These are phyloP conservation scores for Eleutherodactylus coqui DNA, from an alignment of 2,797 vertebrate genomes.

Conservation along the genomic window DNA sequence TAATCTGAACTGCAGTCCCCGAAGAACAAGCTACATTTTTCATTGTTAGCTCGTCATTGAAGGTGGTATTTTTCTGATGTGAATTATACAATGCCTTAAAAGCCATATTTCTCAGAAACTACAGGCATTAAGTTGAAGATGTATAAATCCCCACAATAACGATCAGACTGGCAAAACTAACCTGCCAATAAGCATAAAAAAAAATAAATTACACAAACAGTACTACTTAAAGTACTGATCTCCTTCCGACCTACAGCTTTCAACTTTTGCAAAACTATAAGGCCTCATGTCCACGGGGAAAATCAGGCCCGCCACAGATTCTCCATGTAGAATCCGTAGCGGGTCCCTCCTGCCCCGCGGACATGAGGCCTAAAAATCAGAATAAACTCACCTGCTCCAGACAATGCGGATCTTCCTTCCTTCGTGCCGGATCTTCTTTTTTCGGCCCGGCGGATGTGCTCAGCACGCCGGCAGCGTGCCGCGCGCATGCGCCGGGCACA, in stretches of 20 bases:
- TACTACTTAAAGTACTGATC: background rate
- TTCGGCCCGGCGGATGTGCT: no score
- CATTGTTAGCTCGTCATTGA: background rate
- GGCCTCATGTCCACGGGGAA: no score
- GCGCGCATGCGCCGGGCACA: no score
- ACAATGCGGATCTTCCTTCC: no score
- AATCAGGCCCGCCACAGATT: no score
- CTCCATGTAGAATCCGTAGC: no score
- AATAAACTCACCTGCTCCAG: no score
- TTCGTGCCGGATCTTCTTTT: no score
- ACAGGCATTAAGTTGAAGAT: background rate
- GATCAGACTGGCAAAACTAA: background rate
- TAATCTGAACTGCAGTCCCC: background rate
- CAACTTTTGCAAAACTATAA: background rate
- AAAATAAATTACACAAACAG: background rate
- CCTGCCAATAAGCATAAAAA: background rate
- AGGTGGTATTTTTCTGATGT: background rate
- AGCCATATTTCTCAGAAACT: background rate
- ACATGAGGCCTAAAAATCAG: no score
- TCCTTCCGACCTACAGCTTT: background rate
- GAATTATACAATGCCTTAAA: background rate
- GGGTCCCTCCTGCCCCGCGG: no score
- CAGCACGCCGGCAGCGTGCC: no score
- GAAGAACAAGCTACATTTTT: background rate
- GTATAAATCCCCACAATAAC: background rate